Evolutionary conservation across 2,888 invertebrate genomes (phyloP).

Genomic region (Nemurella pictetii): DNA sequence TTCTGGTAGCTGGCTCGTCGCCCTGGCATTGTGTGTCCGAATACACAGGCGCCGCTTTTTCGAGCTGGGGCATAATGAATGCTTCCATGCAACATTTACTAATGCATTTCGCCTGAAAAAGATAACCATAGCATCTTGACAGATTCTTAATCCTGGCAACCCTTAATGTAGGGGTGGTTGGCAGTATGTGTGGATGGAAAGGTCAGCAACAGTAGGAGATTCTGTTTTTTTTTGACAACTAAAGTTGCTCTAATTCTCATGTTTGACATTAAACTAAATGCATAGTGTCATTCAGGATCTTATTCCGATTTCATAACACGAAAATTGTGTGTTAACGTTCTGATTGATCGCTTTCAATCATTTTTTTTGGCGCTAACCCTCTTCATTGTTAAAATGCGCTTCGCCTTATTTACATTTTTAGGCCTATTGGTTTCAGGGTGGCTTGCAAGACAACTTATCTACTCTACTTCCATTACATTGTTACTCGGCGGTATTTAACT

Average conservation of each 20-base stretch:
- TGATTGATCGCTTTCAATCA: neutral
- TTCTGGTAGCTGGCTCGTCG: conserved; percentile 38
- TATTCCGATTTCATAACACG: neutral
- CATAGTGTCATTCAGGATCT: neutral
- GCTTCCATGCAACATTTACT: conserved; percentile 46
- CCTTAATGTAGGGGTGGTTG: neutral
- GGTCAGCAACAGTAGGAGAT: neutral
- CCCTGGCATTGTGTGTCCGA: conserved; percentile 42
- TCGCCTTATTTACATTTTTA: neutral
- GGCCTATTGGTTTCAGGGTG: neutral
- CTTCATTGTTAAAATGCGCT: neutral
- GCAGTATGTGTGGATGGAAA: neutral
- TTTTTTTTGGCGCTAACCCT: neutral
- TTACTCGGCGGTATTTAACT: neutral
- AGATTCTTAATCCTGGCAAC: neutral
- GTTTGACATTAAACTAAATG: neutral
- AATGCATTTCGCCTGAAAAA: conserved; percentile 39
- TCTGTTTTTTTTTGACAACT: neutral
- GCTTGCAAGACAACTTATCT: neutral
- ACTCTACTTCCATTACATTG: neutral
- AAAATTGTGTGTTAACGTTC: neutral
- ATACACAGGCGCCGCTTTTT: conserved; percentile 44
- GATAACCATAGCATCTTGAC: no score
- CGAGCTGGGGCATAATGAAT: conserved; percentile 48
- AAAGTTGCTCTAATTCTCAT: neutral